Base-by-base conservation (phyloP, 2,888 invertebrate species). In the Prenolepis imparis region DNA sequence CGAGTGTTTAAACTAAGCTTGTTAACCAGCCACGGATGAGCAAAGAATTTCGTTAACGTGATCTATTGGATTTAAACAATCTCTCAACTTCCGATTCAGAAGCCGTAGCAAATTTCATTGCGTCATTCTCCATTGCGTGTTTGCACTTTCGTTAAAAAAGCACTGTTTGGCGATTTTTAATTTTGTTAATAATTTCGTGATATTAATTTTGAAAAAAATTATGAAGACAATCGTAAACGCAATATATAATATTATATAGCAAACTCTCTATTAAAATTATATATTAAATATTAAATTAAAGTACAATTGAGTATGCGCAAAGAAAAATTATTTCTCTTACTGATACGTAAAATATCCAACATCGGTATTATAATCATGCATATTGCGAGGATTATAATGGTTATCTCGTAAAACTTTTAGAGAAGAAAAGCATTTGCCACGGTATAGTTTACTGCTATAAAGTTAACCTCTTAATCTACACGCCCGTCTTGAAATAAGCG, bases 1-100 rank as follows among this genome's bases (percentile, higher is more conserved):
- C 91, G 91, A 92, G 90, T 89, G 90, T 91, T 92, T 92, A 89
- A 92, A 91, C 92, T 90, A 91, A 89, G 89, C 92, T 91, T 90
- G 91, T 92, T 91, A 92, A 88, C 89, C 88, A 85, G 64, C 63
- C 66, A 36, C 70, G 74, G 57, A 75, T 74, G 82, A 84, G 66
- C 44, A 59, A 44, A 80, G 59, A 59, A 78, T 59, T 59, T 12
- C 57, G 32, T 73, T 41, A 36, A 82, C 59, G 77, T 41, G 66
- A 52, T 68, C 28, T 67, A 66, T 83, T 36, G 15, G 36, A 66
- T 64, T 63, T 63, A 66, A 36, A 63, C 44, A 39, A 52, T 32
- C 18, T 52, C 41, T 2, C n/a, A 39, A 24, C 28, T 11, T 68
- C 18, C n/a, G 24, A 52, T 8, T 36, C 41, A 24, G n/a, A 41